Base-by-base conservation (phyloP, 2,113 vertebrate genomes). In the Tenrec ecaudatus region DNA sequence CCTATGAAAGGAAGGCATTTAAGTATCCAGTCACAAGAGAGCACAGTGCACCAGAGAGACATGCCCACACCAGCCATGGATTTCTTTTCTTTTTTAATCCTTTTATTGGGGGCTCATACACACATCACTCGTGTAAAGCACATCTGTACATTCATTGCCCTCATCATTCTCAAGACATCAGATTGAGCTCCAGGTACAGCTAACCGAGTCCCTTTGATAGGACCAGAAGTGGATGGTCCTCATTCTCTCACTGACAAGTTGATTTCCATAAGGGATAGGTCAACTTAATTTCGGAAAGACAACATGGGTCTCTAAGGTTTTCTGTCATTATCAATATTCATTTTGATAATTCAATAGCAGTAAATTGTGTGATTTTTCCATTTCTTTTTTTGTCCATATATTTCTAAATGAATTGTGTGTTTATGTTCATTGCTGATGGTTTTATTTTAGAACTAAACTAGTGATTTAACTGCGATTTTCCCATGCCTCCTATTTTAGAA, bases 401-500 rank as follows among this genome's bases (percentile, higher is more conserved):
- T 90, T 93, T 95, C 69, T 68, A 38, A 43, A 47, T 81, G 58
- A 89, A 71, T 80, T 95, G 58, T 11, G 19, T 33, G 16, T 6
- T 58, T 57, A 94, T 82, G 43, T 17, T 29, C 36, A 93, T 84
- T 38, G 4, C 69, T 90, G 4, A 22, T 66, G 40, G n/a, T 91
- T 91, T 94, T 90, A 43, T 83, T 92, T 20, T 68, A 92, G 81
- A 60, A 86, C 83, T 71, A 40, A 88, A 89, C 47, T 83, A 86
- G 57, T 31, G 77, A 92, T 88, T 86, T 88, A 57, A 88, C 27
- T 68, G 23, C 47, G 69, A 82, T 82, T 94, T 90, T 86, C 12
- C 47, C 9, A 86, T 82, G 71, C 23, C 36, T 19, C 84, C 62
- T 57, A 6, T 87, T 85, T 93, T 76, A 4, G 53, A 62, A 89